Base-by-base conservation (phyloP, 1,140 invertebrate genomes). In the Oppia nitens region DNA sequence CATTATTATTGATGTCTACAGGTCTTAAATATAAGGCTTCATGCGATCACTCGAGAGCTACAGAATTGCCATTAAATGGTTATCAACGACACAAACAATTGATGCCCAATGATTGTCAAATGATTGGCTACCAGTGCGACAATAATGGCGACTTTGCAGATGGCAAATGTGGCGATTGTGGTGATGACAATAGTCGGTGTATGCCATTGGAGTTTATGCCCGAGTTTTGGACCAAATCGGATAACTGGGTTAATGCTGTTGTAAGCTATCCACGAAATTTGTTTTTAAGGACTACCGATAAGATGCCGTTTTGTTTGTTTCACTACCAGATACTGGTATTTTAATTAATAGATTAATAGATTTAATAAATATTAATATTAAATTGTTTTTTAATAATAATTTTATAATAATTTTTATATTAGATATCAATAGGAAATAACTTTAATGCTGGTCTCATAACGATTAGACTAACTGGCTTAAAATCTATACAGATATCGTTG, bases 151-250 rank as follows among this genome's bases (percentile, higher is more conserved):
- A 58, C 20, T 69, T 67, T 55, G 25, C 55, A 3, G 54, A 56
- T 21, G 68, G 68, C 17, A 53, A 51, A 47, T 69, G 68, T 55
- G 60, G 52, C 24, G 59, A 64, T 56, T 68, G 67, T 57, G 64
- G 62, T 12, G 20, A 24, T 21, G 57, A 66, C 47, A 60, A 57
- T 1, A 59, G 29, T 23, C 53, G 32, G 40, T 66, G 65, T 47
- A 40, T 9, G 17, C 32, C 32, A 40, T 40, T 6, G 32, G 32
- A 40, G 17, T 40, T 40, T 17, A 40, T 9, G 6, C 17, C 17
- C 32, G 17, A 6, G 17, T 40, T 40, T 17, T 40, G 32, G 32
- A 17, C 6, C 6, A 40, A 40, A 9, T 40, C 32, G 17, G 17
- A 40, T 17, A 40, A 40, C 32, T 40, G n/a, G n/a, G n/a, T 40